Evolutionary conservation across 1,140 invertebrate species (phyloP), one percentile per base, ranked within the genome.

Genomic region (Aphaenogaster ashmeadi): DNA sequence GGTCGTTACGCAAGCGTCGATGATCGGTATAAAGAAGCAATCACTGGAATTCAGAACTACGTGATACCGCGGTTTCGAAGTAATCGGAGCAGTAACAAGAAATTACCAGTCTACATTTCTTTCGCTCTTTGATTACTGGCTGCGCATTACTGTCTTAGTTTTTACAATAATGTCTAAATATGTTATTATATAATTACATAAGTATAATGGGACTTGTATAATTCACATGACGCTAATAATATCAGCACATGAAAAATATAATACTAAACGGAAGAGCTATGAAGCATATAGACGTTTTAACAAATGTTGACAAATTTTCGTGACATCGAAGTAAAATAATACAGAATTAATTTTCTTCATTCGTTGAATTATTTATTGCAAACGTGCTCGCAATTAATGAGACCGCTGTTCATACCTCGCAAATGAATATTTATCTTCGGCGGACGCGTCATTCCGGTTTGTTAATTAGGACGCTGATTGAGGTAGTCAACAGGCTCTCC

Each of bases 391-490:
- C 33, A 50, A 58, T n/a, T 81, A 62, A 75, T 77, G 62, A 84
- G 78, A 11, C 27, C 58, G 44, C 84, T 83, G 87, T 44, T 64
- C 50, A 18, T 50, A 41, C 38, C n/a, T 47, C 71, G 36, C 81
- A 44, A 89, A 90, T 89, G 85, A 81, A 81, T 74, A 74, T 81
- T 87, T 64, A 84, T 64, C 60, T 75, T 56, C 44, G 56, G 67
- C 47, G 66, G 33, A 18, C 81, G 58, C 56, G 33, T 86, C 83
- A 89, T 89, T 54, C 27, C 47, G 79, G 41, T 56, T 66, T 88
- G 87, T 69, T 87, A 89, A 90, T 90, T 87, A 87, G 52, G 67
- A 41, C 41, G 21, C 50, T 54, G 74, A 89, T 86, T 88, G 72
- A 66, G 33, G 41, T n/a, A 36, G 50, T 52, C 38, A 58, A 83